phyloP scores from a whole-genome alignment of 2,888 invertebrate genomes.

The Brenthis ino region DNA sequence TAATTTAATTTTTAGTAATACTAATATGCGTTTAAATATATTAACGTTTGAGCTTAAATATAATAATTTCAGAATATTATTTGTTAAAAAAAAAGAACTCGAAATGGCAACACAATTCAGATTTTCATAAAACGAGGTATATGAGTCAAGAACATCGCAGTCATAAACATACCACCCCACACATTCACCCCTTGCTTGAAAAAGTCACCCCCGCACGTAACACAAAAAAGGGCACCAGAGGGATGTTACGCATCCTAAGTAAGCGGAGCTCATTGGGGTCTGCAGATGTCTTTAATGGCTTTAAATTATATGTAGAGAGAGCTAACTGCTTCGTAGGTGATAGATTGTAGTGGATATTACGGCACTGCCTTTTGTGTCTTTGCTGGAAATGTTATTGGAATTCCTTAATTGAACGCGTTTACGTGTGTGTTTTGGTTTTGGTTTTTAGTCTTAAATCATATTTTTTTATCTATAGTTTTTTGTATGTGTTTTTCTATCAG shows the following conservation, averaged over 20 bases:
- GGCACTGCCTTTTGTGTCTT: slow-evolving; percentile 33
- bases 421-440: neutral
- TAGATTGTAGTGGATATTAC: slow-evolving; percentile 57
- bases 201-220: slow-evolving; percentile 80
- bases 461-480: no score
- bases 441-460: neutral
- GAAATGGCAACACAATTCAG: slow-evolving; percentile 67
- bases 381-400: slow-evolving; percentile 31
- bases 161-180: slow-evolving; percentile 74
- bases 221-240: slow-evolving; percentile 78
- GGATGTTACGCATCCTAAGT: slow-evolving; percentile 79
- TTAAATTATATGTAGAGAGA: slow-evolving; percentile 81
- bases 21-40: neutral
- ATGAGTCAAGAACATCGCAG: slow-evolving; percentile 78
- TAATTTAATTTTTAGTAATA: no score
- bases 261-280: slow-evolving; percentile 76
- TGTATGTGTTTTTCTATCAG: no score
- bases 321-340: slow-evolving; percentile 75
- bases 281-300: slow-evolving; percentile 82
- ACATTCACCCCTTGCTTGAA: slow-evolving; percentile 79
- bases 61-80: slow-evolving; percentile 53
- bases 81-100: no score
- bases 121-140: slow-evolving; percentile 78
- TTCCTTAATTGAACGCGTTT: slow-evolving; percentile 14
- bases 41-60: slow-evolving; percentile 44